Conservation (phyloP, 2,797 vertebrate genomes). For the Chelmon rostratus region DNA sequence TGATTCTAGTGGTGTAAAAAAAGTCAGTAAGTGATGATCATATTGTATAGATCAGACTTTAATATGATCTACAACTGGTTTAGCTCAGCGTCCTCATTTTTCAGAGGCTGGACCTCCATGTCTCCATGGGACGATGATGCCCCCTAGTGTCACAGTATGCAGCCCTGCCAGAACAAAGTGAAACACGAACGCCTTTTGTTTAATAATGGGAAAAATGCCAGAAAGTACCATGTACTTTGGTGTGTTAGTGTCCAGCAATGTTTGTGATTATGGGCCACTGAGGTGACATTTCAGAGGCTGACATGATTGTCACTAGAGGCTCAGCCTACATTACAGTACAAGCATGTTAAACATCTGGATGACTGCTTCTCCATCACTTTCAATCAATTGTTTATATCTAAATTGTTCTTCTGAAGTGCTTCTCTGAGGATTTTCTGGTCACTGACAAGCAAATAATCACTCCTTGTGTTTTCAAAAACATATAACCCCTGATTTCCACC, state of each 20-base stretch:
- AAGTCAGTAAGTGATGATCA: not conserved
- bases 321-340: not conserved
- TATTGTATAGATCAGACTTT: slow-evolving; percentile 10
- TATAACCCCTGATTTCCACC: not conserved
- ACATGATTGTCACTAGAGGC: not conserved
- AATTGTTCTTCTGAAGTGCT: not conserved
- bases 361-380: not conserved
- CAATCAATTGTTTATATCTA: not conserved
- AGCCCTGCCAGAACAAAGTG: not conserved
- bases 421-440: not conserved
- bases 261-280: not conserved
- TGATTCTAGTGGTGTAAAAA: not conserved
- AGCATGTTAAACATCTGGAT: not conserved
- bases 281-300: not conserved
- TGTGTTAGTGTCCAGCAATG: not conserved
- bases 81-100: not conserved
- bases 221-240: not conserved
- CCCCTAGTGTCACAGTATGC: slow-evolving; percentile 55
- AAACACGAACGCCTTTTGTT: not conserved
- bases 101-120: not conserved
- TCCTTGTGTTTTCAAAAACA: not conserved
- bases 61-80: not conserved
- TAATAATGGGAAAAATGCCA: not conserved
- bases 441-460: not conserved
- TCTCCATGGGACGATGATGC: slow-evolving; percentile 37